Evolutionary conservation across 2,797 vertebrate genomes (phyloP).

Genomic region (Premnoplex brunnescens): DNA sequence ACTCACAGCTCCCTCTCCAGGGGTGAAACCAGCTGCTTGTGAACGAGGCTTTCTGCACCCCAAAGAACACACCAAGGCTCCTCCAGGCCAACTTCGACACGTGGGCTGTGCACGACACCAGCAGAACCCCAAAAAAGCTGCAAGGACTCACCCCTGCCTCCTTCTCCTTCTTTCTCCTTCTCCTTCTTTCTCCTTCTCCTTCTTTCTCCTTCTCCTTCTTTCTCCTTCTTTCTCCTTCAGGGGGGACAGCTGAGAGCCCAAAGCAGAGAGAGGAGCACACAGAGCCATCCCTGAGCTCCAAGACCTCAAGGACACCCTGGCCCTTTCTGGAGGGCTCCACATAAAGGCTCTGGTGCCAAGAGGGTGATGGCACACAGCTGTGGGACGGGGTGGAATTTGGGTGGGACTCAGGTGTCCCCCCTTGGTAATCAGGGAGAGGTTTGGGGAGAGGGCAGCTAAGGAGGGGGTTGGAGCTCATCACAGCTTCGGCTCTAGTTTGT

Average conservation of each 20-base stretch:
- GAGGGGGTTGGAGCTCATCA: rapidly evolving
- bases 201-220: too few species aligned
- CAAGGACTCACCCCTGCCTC: rapidly evolving
- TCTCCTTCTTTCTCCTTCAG: rapidly evolving
- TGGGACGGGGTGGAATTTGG: neutral
- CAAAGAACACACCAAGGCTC: rapidly evolving
- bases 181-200: too few species aligned
- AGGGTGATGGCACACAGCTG: neutral
- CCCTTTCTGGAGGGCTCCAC: too few species aligned
- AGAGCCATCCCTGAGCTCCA: neutral
- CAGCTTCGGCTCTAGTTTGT: neutral
- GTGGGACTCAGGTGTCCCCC: neutral
- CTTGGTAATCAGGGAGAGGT: neutral
- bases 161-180: rapidly evolving
- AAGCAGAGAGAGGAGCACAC: rapidly evolving
- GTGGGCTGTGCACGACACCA: rapidly evolving
- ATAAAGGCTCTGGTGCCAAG: neutral
- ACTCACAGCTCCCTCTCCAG: neutral
- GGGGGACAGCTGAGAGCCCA: rapidly evolving
- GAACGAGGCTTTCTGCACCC: neutral
- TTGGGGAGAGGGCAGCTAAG: neutral
- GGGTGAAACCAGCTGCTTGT: neutral
- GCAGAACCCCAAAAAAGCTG: rapidly evolving
- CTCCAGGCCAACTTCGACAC: rapidly evolving
- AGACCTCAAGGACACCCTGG: rapidly evolving